A percentile compares a stretch with the other conserved stretches of the same genome.
phyloP scores from a whole-genome alignment of 2,888 invertebrate genomes.

The Theretra japonica region DNA sequence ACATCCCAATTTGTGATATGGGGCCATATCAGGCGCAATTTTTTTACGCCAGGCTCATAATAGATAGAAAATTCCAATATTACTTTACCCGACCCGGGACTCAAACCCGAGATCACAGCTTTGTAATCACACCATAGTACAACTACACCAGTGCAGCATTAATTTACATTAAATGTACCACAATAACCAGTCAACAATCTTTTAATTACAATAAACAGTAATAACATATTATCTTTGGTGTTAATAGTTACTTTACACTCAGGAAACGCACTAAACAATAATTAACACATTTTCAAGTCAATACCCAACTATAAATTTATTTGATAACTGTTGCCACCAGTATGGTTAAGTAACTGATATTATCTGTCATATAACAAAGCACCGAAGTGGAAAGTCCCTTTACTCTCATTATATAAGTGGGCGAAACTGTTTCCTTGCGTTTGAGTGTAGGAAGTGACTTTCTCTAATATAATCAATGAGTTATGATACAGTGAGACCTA shows the following conservation, averaged over 20 bases:
- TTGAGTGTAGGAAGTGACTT: constrained; percentile 49
- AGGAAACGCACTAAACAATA: not conserved
- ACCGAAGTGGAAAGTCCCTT: constrained; percentile 46
- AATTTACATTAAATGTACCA: not conserved
- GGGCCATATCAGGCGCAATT: too few species aligned
- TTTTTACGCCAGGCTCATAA: too few species aligned
- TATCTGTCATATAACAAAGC: constrained; percentile 11
- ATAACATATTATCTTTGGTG: not conserved
- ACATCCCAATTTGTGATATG: too few species aligned
- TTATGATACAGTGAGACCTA: not conserved
- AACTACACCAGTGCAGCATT: not conserved
- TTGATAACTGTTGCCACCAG: not conserved
- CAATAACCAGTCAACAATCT: not conserved
- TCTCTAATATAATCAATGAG: constrained; percentile 7
- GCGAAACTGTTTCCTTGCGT: constrained; percentile 53
- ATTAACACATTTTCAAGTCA: constrained; percentile 8
- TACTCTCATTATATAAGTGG: constrained; percentile 47
- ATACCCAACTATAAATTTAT: not conserved
- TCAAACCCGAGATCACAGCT: too few species aligned
- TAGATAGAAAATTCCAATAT: too few species aligned
- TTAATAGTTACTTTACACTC: not conserved
- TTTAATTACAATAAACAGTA: not conserved
- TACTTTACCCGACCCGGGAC: too few species aligned
- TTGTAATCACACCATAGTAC: too few species aligned
- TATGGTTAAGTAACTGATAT: not conserved